Evolutionary conservation across 2,797 vertebrate species (phyloP).

Genomic region (Gymnoscopelus braueri): DNA sequence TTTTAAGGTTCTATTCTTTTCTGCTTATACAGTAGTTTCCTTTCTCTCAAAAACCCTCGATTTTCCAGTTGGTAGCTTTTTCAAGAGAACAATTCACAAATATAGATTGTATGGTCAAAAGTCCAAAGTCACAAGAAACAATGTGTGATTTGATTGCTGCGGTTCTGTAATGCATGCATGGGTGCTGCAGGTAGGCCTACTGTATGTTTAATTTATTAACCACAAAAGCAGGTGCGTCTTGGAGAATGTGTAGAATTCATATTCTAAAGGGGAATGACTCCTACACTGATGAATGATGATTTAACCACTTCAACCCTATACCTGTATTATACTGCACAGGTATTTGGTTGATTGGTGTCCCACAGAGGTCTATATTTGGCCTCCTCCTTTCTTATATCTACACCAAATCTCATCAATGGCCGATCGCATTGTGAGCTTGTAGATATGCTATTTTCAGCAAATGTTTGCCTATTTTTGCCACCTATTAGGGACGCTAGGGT

Average conservation of each 20-base stretch:
- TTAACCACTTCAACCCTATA: not conserved
- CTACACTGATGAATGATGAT: not conserved
- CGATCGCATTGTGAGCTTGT: too few relatives aligned
- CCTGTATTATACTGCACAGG: too few relatives aligned
- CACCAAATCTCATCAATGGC: too few relatives aligned
- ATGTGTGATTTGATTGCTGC: not conserved
- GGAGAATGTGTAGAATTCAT: not conserved
- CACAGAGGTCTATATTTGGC: too few relatives aligned
- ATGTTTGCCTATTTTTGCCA: too few relatives aligned
- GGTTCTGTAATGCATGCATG: not conserved
- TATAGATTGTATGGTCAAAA: not conserved
- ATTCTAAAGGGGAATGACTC: not conserved
- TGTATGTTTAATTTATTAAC: not conserved
- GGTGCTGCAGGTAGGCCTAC: too few relatives aligned
- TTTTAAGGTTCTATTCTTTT: slow-evolving; percentile 41
- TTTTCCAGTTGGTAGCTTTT: not conserved
- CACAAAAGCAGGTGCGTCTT: not conserved
- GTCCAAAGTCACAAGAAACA: not conserved
- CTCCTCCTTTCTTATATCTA: too few relatives aligned
- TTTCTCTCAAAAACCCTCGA: not conserved
- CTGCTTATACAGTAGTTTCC: not conserved
- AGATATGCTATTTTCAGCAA: too few relatives aligned
- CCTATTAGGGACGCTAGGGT: too few relatives aligned
- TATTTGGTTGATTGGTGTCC: too few relatives aligned
- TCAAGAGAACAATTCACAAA: not conserved